Percentiles rank a stretch among this genome's conserved stretches.
Evolutionary conservation across 2,113 vertebrate genomes (phyloP).

Genomic region (Oreochromis niloticus): DNA sequence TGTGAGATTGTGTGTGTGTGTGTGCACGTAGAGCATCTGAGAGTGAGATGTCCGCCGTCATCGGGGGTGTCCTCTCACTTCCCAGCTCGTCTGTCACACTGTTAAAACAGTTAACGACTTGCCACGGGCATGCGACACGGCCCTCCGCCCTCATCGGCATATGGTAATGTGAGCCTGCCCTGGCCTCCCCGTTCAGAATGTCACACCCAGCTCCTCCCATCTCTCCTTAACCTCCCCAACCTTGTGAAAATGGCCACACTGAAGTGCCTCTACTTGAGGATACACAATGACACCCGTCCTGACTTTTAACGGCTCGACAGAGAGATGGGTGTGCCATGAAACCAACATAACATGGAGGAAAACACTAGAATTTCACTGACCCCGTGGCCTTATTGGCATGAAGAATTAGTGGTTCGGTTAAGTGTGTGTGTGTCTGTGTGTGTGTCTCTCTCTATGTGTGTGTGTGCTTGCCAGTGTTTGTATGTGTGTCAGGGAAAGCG

Average conservation of each 20-base stretch:
- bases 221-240: neutral
- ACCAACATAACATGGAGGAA: neutral
- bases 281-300: neutral
- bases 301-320: neutral
- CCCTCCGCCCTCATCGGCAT: neutral
- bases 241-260: constrained; percentile 7
- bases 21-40: neutral
- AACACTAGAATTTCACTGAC: neutral
- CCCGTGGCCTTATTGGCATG: neutral
- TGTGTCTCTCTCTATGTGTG: neutral
- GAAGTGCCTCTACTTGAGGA: neutral
- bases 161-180: constrained; percentile 53
- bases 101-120: constrained; percentile 69
- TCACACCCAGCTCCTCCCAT: constrained; percentile 37
- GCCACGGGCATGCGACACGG: constrained; percentile 48
- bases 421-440: neutral
- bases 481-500: constrained; percentile 45
- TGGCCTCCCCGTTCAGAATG: constrained; percentile 56
- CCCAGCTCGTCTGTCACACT: constrained; percentile 62
- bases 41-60: constrained; percentile 62
- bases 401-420: neutral
- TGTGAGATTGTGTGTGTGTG: neutral
- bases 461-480: neutral
- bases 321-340: neutral
- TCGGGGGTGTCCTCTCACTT: constrained; percentile 40